These are phyloP conservation scores for Craseonycteris thonglongyai DNA, from an alignment of 2,113 vertebrate genomes.

Conservation along the genomic window DNA sequence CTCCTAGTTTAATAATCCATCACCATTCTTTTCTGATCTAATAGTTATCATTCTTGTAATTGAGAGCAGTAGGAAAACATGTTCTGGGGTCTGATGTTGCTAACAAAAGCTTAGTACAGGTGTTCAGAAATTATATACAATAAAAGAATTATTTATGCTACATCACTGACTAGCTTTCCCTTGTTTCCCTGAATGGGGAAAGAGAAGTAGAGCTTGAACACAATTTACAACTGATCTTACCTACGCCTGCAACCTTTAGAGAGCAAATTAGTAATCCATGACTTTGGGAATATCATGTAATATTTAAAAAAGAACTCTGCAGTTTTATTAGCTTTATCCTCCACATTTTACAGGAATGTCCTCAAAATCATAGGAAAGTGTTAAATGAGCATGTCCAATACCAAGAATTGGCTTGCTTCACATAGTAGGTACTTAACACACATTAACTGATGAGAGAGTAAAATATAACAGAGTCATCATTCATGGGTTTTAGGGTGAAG, in stretches of 20 bases:
- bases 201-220: background rate
- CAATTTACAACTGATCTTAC: background rate
- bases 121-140: background rate
- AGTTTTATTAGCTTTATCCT: background rate
- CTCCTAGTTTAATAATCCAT: background rate
- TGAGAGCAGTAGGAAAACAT: background rate
- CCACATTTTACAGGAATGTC: background rate
- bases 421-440: background rate
- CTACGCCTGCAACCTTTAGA: background rate
- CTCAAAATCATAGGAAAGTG: background rate
- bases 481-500: background rate
- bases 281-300: background rate
- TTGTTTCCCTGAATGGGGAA: background rate
- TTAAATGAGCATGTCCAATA: background rate
- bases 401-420: background rate
- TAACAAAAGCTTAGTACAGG: background rate
- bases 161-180: background rate
- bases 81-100: background rate
- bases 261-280: background rate
- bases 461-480: background rate
- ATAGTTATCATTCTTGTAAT: background rate
- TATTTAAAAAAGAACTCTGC: background rate
- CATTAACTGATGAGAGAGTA: background rate
- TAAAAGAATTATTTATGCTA: background rate
- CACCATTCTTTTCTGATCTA: background rate